Evolutionary conservation across 1,140 invertebrate species (phyloP), one percentile per base, ranked within the genome.

Genomic region (Drosophila azteca): DNA sequence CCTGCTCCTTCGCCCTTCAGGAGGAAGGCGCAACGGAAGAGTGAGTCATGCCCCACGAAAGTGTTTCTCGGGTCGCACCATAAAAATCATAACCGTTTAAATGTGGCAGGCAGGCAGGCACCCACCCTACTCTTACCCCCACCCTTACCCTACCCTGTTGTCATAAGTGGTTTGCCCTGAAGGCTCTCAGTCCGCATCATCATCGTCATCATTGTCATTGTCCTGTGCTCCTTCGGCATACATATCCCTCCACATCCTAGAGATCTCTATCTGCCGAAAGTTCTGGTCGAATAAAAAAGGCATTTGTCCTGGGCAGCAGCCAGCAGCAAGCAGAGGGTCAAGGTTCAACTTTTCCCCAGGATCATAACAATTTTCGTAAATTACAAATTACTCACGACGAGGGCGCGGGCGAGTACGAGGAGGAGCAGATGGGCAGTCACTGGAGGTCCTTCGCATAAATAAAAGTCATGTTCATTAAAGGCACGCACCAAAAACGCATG

Each of bases 81-180:
- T 87, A 87, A 87, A 85, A 87, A 88, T 88, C 82, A 88, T 87
- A 87, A 88, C 62, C 83, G 77, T 87, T 87, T 79, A 88, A 65
- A 75, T 60, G 22, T 50, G 31, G 22, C 48, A 31, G 17, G 22
- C 48, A 31, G n/a, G n/a, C n/a, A n/a, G n/a, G n/a, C n/a, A n/a
- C n/a, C 45, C 59, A 55, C 61, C 61, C 52, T 26, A 26, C 24
- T 4, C 24, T 5, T 4, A 31, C 45, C 54, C 17, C 1, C 1
- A 20, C 17, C 17, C 17, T 1, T 20, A 59, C 61, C 52, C 66
- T n/a, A 79, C 41, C 50, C 48, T 44, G 7, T 57, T 22, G 7
- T 57, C 35, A 61, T 39, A 15, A 24, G 51, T 39, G 31, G 9
- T 22, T 6, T 17, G 17, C 29, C 20, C 46, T 45, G 6, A 66